Base-by-base conservation (phyloP, 2,888 invertebrate genomes). In the Ennomos erosarius region DNA sequence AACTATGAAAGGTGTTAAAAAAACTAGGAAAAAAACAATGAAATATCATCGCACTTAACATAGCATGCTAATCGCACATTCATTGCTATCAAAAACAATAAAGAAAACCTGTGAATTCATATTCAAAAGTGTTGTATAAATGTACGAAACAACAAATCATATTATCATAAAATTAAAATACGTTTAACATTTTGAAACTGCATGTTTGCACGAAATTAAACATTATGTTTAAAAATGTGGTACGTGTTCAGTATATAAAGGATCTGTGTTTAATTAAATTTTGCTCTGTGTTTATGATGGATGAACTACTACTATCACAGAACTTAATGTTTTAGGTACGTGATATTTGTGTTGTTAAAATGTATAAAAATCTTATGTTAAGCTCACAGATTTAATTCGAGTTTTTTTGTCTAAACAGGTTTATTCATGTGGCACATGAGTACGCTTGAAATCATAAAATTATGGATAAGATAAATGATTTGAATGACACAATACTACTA, bases 121-220 rank as follows among this genome's bases (percentile, higher is more conserved):
- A 74, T 76, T 77, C 69, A 65, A 72, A 70, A 44, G 47, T 47
- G 49, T 54, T 61, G 50, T 54, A 51, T n/a, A n/a, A n/a, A n/a
- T 60, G 55, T 55, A 48, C 38, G 69, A 74, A 78, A 81, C 75
- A 77, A 79, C 78, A 81, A 84, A 84, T 83, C 76, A 76, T 71
- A 73, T 76, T 74, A 76, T 76, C 76, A 74, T 61, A 66, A 64
- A 70, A 67, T 74, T 72, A 68, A 73, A 76, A 70, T 65, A 68
- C 56, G 62, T 66, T 53, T 56, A 70, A 65, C 67, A 60, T 62
- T 26, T 68, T 78, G 70, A 75, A 76, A 76, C 82, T 75, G 82
- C 84, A 81, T 84, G 85, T 77, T 78, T 72, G 71, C 74, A 66
- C 73, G 69, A 71, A 80, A 83, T 85, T 82, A 81, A 78, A 74